Percentiles rank a stretch among this genome's conserved stretches.
These are phyloP conservation scores for Macrobrachium nipponense DNA, from an alignment of 1,140 invertebrate genomes.

Conservation along the genomic window DNA sequence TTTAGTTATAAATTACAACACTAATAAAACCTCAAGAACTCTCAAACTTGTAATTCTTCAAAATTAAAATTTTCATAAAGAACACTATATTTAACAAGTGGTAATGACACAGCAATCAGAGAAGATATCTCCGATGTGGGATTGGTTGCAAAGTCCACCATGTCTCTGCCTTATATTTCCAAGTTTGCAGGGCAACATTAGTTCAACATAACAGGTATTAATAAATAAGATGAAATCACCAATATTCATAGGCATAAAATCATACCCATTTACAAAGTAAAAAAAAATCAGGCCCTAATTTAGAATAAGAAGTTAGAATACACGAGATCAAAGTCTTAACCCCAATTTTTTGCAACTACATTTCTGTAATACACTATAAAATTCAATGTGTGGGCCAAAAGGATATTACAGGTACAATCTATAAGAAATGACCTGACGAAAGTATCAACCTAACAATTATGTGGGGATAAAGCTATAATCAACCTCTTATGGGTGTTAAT, in stretches of 20 bases:
- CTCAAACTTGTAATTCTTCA: no score
- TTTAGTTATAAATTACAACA: no score
- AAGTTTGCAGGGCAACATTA: constrained; percentile 23
- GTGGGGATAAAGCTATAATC: constrained; percentile 49
- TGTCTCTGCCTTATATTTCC: no score
- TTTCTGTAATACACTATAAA: neutral
- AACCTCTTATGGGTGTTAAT: constrained; percentile 60
- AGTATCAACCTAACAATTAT: constrained; percentile 52
- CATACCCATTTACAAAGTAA: constrained; percentile 23
- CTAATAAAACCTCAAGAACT: no score
- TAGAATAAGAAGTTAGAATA: constrained; percentile 33
- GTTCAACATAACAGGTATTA: constrained; percentile 28
- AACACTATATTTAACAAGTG: no score
- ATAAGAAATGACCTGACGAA: constrained; percentile 25
- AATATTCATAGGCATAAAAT: constrained; percentile 32
- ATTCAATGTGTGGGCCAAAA: constrained; percentile 18
- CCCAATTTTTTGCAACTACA: neutral
- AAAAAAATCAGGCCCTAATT: constrained; percentile 16
- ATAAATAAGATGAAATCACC: constrained; percentile 34
- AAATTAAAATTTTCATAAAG: no score
- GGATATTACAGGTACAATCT: neutral
- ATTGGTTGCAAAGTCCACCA: no score
- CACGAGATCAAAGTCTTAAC: constrained; percentile 48
- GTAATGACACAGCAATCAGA: no score
- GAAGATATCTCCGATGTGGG: no score